Conservation (phyloP, 2,113 vertebrate genomes). For the Microcebus lehilahytsara region DNA sequence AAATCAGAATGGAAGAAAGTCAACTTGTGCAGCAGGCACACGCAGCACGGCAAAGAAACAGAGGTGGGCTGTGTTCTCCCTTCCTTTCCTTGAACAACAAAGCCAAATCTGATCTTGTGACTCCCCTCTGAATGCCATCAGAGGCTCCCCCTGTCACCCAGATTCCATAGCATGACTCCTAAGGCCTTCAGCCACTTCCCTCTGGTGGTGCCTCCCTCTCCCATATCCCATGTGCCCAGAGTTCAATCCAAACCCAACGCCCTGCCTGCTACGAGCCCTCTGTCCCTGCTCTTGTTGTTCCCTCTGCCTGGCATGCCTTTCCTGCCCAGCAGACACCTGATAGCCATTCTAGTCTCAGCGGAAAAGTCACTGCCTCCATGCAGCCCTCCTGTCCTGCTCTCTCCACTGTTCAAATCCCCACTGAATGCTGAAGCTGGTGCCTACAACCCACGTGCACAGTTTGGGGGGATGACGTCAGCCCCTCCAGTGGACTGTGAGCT, state of each 20-base stretch:
- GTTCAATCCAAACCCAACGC: background rate
- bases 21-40: no score
- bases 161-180: background rate
- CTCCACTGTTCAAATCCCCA: background rate
- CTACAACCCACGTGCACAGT: background rate
- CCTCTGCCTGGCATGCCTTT: background rate
- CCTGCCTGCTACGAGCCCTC: background rate
- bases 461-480: fast-evolving
- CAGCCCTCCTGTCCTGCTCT: background rate
- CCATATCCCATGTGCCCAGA: background rate
- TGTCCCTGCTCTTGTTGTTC: background rate
- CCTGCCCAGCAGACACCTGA: background rate
- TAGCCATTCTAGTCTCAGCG: no score
- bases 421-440: background rate
- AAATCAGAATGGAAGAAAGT: background rate
- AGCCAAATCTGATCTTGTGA: background rate
- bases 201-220: no score
- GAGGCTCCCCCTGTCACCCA: no score
- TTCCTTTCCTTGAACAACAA: background rate
- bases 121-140: background rate
- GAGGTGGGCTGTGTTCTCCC: background rate
- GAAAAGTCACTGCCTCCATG: background rate
- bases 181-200: background rate
- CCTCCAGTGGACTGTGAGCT: background rate
- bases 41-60: background rate